Evolutionary conservation across 2,113 vertebrate species (phyloP), one percentile per base, ranked within the genome.

Genomic region (Peromyscus maniculatus): DNA sequence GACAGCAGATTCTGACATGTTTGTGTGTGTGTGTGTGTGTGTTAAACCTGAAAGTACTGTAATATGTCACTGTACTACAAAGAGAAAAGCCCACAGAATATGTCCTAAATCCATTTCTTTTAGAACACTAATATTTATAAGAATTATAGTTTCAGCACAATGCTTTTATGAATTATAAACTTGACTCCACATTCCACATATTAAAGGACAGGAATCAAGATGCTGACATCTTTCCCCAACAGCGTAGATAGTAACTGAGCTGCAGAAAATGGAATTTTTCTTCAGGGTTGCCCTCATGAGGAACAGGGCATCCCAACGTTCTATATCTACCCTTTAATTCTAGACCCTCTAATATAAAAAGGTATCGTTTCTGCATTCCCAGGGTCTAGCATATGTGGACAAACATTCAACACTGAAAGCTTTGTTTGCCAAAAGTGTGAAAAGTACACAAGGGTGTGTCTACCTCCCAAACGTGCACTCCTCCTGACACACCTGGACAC

Each of bases 61-160:
- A 43, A n/a, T 33, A 71, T 19, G 3, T 87, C 62, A 55, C 55
- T 72, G 52, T 79, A 39, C 78, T 77, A 49, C 46, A 36, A 57
- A 66, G 22, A n/a, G 79, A 93, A 95, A 75, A 80, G 12, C 66
- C 69, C 21, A 71, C 36, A 64, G 59, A 94, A 9, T 91, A 79
- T 93, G 26, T 49, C 89, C 72, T 82, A 66, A 55, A 39, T 89
- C 49, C 77, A 80, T 91, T 83, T 74, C 71, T 88, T 69, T 91
- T 72, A 89, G 39, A 91, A 69, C 84, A 91, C 64, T 91, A 71
- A 16, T 89, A 83, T 78, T 12, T 75, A 4, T 87, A 31, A 79
- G 49, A 92, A 52, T 26, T 69, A 36, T 0, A 64, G 36, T 97
- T 83, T 94, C 59, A 8, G 89, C 55, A 13, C 74, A 31, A 26